Evolutionary conservation across 2,888 invertebrate species (phyloP).

Genomic region (Baronia brevicornis): DNA sequence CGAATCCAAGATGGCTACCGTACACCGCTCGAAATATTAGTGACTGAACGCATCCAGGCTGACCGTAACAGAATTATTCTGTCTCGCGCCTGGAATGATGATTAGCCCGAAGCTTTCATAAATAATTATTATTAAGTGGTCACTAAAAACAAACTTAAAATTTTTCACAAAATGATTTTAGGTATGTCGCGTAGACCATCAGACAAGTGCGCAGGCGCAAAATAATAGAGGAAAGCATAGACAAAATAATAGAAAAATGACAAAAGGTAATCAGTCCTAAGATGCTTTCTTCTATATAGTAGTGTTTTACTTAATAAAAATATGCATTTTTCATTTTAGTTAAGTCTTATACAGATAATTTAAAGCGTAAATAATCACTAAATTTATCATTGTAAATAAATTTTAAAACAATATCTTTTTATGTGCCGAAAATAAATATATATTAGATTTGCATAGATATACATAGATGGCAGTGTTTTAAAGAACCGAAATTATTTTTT

Average conservation of each 20-base stretch:
- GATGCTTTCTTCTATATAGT: constrained; percentile 11
- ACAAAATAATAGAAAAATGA: constrained; percentile 35
- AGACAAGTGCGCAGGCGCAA: constrained; percentile 75
- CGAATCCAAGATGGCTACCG: constrained; percentile 81
- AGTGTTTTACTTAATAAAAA: constrained; percentile 4
- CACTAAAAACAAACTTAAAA: constrained; percentile 75
- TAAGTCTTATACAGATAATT: too few species aligned
- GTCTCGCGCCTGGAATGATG: constrained; percentile 68
- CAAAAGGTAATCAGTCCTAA: constrained; percentile 13
- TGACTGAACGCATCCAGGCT: constrained; percentile 71
- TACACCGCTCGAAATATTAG: constrained; percentile 72
- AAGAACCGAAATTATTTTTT: too few species aligned
- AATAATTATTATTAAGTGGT: constrained; percentile 69
- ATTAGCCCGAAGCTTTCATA: constrained; percentile 71
- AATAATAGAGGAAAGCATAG: constrained; percentile 70
- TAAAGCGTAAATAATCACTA: too few species aligned
- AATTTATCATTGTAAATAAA: too few species aligned
- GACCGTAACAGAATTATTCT: constrained; percentile 61
- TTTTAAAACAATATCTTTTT: too few species aligned
- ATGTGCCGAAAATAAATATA: too few species aligned
- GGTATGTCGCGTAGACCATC: constrained; percentile 72
- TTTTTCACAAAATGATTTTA: constrained; percentile 73
- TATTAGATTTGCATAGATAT: too few species aligned
- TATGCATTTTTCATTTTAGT: too few species aligned
- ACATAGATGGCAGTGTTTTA: too few species aligned